A percentile compares a stretch with the other conserved stretches of the same genome.
Evolutionary conservation across 2,888 invertebrate genomes (phyloP).

Genomic region (Myathropa florea): DNA sequence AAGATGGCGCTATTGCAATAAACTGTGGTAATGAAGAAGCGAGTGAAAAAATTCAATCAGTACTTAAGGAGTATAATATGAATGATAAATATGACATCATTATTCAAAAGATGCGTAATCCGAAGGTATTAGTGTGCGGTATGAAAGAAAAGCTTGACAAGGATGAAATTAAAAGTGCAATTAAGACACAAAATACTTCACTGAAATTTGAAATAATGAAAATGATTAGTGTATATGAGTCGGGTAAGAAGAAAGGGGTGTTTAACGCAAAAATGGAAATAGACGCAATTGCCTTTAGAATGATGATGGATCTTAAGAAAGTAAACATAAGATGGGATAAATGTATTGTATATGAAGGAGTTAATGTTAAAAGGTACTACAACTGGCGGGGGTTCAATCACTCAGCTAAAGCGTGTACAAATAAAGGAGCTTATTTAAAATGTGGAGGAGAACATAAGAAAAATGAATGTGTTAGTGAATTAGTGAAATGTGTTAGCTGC

Average conservation of each 20-base stretch:
- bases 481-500: neutral
- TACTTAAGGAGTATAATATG: neutral
- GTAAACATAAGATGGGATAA: slow-evolving; percentile 53
- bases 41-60: no score
- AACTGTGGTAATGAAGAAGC: no score
- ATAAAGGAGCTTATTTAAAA: slow-evolving; percentile 1
- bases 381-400: slow-evolving; percentile 62
- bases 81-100: slow-evolving; percentile 25
- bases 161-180: slow-evolving; percentile 6
- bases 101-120: no score
- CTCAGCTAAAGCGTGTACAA: slow-evolving; percentile 25
- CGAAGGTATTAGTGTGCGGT: slow-evolving; percentile 8
- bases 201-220: neutral
- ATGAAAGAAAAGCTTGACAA: slow-evolving; percentile 7
- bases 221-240: slow-evolving; percentile 9
- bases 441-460: neutral
- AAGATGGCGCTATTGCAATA: no score
- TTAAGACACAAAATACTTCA: neutral
- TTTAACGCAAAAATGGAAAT: slow-evolving; percentile 7
- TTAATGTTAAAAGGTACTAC: slow-evolving; percentile 46
- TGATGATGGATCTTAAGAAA: slow-evolving; percentile 29
- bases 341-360: slow-evolving; percentile 49
- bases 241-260: slow-evolving; percentile 3
- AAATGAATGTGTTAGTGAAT: neutral
- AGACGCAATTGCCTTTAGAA: slow-evolving; percentile 23